Base-by-base conservation (phyloP, 2,113 vertebrate species). In the Chaetodon trifascialis region DNA sequence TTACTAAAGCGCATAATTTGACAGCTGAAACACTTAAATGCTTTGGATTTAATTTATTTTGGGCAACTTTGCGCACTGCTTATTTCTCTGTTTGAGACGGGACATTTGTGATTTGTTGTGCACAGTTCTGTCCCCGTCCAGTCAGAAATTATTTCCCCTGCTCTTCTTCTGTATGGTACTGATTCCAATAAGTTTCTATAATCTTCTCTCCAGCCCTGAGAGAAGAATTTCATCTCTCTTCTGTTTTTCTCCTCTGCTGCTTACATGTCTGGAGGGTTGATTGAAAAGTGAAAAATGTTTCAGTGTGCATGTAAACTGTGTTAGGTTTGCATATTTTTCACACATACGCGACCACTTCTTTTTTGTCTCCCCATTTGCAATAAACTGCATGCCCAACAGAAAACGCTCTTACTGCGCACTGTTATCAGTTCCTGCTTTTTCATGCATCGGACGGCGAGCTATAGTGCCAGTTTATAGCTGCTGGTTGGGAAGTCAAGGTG, bases 281-380 rank as follows among this genome's bases (percentile, higher is more conserved):
- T 87, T 74, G 88, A 83, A 90, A 88, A 83, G 87, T 86, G 86
- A 84, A 84, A 91, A 88, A 88, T 84, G 81, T 63, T 10, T 76
- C 65, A 2, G 7, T n/a, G 72, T 47, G 34, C 56, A 63, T 69
- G 49, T 71, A 72, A 67, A 69, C 66, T 56, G 54, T 68, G 55
- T 73, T 72, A 23, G 55, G 40, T 82, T 87, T 86, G 76, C 81
- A 68, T 59, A 71, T 73, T 73, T 75, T 73, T n/a, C n/a, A 73
- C 63, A 54, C 71, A 64, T 0, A 56, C 30, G 63, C 51, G 38
- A 47, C 65, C 55, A 21, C 6, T 3, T 68, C 71, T 23, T 25
- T 40, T 63, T 63, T 63, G 7, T 3, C 49, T 70, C 34, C 78
- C 84, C 46, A 71, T 90, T 85, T 86, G 82, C 88, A 90, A 90